These are phyloP conservation scores for Laothoe populi DNA, from an alignment of 2,888 invertebrate genomes.

Conservation along the genomic window DNA sequence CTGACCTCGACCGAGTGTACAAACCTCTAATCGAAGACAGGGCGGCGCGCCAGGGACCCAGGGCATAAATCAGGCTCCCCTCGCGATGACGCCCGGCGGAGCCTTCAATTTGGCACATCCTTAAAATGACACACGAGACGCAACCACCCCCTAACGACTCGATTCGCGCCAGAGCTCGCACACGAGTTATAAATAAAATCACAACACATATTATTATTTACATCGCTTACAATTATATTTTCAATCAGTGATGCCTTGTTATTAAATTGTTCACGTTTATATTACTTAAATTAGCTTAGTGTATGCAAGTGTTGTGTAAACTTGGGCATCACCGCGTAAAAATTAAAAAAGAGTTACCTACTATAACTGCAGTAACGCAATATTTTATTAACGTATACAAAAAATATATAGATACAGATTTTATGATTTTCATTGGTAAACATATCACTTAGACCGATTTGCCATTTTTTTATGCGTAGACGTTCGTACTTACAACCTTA, in stretches of 20 bases:
- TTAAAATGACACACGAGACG: constrained; percentile 84
- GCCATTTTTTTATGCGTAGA: too few species aligned
- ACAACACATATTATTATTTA: constrained; percentile 44
- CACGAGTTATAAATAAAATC: constrained; percentile 62
- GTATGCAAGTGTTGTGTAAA: too few species aligned
- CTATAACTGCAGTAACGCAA: too few species aligned
- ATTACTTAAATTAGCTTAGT: too few species aligned
- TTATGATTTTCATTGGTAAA: too few species aligned
- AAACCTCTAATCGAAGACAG: constrained; percentile 75
- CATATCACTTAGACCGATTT: too few species aligned
- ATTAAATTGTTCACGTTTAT: too few species aligned
- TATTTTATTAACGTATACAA: too few species aligned
- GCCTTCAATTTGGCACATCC: constrained; percentile 85
- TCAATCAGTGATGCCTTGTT: background rate
- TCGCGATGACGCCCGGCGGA: constrained; percentile 77
- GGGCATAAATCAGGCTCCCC: constrained; percentile 82
- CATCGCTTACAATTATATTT: background rate
- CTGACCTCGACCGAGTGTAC: constrained; percentile 81
- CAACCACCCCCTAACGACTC: constrained; percentile 76
- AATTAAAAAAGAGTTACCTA: too few species aligned
- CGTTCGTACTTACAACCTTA: too few species aligned
- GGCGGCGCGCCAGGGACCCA: constrained; percentile 61
- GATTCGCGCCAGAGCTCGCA: constrained; percentile 65
- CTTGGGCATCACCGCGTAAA: too few species aligned
- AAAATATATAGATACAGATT: too few species aligned